phyloP scores from a whole-genome alignment of 2,113 vertebrate genomes.

The Terrapene triunguis region DNA sequence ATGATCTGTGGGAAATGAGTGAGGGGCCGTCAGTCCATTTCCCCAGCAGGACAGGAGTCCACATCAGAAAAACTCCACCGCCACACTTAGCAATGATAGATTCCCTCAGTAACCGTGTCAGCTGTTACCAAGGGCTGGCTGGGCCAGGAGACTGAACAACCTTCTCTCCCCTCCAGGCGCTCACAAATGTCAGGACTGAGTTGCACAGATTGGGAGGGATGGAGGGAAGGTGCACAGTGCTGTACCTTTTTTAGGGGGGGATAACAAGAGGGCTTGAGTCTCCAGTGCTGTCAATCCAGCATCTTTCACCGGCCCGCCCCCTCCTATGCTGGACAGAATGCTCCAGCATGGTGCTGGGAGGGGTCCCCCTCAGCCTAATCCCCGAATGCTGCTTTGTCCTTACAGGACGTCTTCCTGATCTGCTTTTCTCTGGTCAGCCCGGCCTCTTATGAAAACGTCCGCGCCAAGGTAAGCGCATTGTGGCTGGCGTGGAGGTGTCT shows the following conservation, averaged over 20 bases:
- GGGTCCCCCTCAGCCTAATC: not conserved
- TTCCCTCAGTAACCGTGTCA: constrained; percentile 42
- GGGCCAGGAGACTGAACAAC: constrained; percentile 17
- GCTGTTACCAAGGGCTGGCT: constrained; percentile 47
- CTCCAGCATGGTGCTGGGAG: not conserved
- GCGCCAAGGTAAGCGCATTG: constrained; percentile 83
- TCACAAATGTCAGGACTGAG: not conserved
- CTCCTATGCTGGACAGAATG: not conserved
- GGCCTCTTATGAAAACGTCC: constrained; percentile 86
- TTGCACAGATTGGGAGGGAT: not conserved
- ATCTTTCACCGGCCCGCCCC: not conserved
- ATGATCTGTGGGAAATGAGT: not conserved
- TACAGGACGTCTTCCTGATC: constrained; percentile 87
- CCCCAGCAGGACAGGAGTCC: constrained; percentile 56
- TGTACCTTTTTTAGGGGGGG: not conserved
- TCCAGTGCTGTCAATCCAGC: not conserved
- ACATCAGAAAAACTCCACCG: constrained; percentile 47
- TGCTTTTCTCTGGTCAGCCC: constrained; percentile 89
- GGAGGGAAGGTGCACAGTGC: not conserved
- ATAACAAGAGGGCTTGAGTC: not conserved
- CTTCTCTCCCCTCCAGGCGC: constrained; percentile 2
- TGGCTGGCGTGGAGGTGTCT: too few species aligned
- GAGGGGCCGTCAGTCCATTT: not conserved
- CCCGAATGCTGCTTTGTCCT: not conserved
- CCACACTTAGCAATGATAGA: not conserved